Conservation (phyloP, 2,113 vertebrate species). For the Amphiprion ocellaris region DNA sequence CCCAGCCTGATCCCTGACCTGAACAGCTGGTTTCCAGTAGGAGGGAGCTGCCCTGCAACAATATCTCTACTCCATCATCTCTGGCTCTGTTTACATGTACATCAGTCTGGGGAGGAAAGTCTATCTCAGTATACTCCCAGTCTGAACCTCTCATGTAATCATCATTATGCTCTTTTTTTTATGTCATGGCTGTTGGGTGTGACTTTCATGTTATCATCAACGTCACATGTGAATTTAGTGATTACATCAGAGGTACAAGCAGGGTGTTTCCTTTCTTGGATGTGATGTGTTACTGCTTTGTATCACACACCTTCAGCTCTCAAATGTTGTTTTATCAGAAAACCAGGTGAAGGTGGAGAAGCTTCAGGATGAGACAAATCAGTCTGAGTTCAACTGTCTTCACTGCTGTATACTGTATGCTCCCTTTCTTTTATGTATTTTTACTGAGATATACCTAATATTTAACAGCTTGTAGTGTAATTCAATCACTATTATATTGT, state of each 20-base stretch:
- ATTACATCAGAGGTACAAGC: conserved; percentile 14
- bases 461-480: conserved; percentile 56
- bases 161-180: not conserved
- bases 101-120: conserved; percentile 29
- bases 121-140: conserved; percentile 24
- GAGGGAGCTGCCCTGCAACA: conserved; percentile 48
- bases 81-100: conserved; percentile 44
- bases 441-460: conserved; percentile 30
- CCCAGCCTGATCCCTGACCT: conserved; percentile 58
- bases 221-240: conserved; percentile 24
- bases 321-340: conserved; percentile 22
- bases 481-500: conserved; percentile 48
- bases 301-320: not conserved
- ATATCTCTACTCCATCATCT: conserved; percentile 63
- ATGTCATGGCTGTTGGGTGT: conserved; percentile 1
- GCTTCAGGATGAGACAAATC: conserved; percentile 22
- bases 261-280: conserved; percentile 20
- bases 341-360: conserved; percentile 19
- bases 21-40: conserved; percentile 66
- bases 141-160: conserved; percentile 35
- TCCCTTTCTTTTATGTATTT: conserved; percentile 44
- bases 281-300: conserved; percentile 20
- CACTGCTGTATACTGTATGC: conserved; percentile 23
- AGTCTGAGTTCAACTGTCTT: conserved; percentile 21
- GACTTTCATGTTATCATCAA: not conserved